phyloP scores from a whole-genome alignment of 2,113 vertebrate genomes.

The Arenaria interpres region DNA sequence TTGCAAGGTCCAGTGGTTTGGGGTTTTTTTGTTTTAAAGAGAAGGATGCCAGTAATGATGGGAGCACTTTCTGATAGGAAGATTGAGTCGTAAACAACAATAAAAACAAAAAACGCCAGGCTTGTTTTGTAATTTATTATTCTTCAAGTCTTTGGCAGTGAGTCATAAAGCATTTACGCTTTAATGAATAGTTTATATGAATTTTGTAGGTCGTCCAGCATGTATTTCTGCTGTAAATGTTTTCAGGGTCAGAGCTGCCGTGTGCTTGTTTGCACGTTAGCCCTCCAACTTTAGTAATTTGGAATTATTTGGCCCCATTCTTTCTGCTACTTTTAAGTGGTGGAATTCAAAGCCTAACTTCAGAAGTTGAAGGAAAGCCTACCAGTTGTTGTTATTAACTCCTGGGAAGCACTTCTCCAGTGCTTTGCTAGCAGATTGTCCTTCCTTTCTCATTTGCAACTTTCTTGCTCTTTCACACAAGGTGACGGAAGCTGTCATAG shows the following conservation, averaged over 20 bases:
- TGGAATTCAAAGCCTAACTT: neutral
- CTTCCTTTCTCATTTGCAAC: neutral
- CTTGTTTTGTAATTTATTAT: neutral
- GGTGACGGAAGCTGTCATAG: neutral
- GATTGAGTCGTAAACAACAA: neutral
- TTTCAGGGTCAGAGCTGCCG: neutral
- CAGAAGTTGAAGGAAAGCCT: neutral
- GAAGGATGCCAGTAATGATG: neutral
- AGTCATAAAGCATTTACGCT: neutral
- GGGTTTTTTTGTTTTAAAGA: neutral
- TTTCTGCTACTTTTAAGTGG: neutral
- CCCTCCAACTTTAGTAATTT: neutral
- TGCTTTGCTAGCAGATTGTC: neutral
- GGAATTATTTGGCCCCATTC: neutral
- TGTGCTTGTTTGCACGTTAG: neutral
- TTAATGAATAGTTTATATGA: neutral
- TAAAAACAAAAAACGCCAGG: neutral
- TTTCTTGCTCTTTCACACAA: neutral
- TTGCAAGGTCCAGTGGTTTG: neutral
- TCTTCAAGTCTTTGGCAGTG: neutral
- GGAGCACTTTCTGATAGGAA: neutral
- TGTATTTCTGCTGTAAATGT: neutral
- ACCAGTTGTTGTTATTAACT: neutral
- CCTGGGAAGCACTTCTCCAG: neutral
- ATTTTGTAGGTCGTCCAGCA: neutral